Base-by-base conservation (phyloP, 2,888 invertebrate species). In the Meghimatium bilineatum region DNA sequence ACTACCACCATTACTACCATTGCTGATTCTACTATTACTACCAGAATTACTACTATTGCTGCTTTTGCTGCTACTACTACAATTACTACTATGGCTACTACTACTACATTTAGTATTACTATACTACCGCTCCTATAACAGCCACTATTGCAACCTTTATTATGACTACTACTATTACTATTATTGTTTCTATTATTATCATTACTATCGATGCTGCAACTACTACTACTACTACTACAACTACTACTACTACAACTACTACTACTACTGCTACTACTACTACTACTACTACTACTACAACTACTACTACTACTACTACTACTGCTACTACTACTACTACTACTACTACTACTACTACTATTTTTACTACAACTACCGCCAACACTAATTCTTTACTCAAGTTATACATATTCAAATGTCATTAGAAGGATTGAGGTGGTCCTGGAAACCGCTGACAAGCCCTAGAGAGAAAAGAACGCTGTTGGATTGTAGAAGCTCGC, bases 221-320 rank as follows among this genome's bases (percentile, higher is more conserved):
- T 66, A 29, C n/a, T 10, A 66, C 10, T 66, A 66, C n/a, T 66
- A 66, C n/a, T 66, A 66, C n/a, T 66, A 66, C 10, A 5, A 66
- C 6, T 66, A 5, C 66, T n/a, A 12, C n/a, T 66, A n/a, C 29
- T 5, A 66, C 5, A 29, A n/a, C n/a, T 66, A 29, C n/a, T 29
- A 66, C 29, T 29, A 0, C 66, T 12, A 66, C 29, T 66, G 29
- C 66, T 66, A 66, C 66, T 66, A 66, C 66, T 66, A 66, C 66
- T 66, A 66, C n/a, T 66, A 66, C 66, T 66, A 66, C 66, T 66
- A 66, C 56, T 56, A 56, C 56, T 56, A 56, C 56, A 14, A 56
- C 56, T 56, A 56, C 56, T 56, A 56, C 56, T 56, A 56, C 56
- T 56, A 56, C 56, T 56, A 56, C 56, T 56, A 23, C 56, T 56